A percentile compares a stretch with the other conserved stretches of the same genome.
phyloP scores from a whole-genome alignment of 2,113 vertebrate species.

The Ptilonorhynchus violaceus region DNA sequence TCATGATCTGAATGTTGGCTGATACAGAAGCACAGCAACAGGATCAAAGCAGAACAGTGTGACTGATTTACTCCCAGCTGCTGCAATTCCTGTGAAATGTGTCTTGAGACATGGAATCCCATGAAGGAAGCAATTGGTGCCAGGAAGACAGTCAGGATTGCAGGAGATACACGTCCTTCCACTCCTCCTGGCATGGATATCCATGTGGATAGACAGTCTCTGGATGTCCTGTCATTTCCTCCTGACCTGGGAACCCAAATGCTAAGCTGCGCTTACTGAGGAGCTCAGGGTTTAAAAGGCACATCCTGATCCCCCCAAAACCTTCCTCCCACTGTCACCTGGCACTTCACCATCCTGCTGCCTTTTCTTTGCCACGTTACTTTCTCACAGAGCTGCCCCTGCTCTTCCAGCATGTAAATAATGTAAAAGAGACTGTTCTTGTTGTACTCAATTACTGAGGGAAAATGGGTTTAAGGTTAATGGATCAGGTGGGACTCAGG shows the following conservation, averaged over 20 bases:
- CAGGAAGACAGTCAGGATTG: neutral
- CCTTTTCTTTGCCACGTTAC: neutral
- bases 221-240: neutral
- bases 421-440: neutral
- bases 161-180: neutral
- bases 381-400: neutral
- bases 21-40: neutral
- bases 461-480: neutral
- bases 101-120: neutral
- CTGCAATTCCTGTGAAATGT: neutral
- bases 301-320: rapidly evolving
- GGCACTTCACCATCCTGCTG: neutral
- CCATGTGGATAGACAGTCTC: neutral
- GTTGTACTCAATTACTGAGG: neutral
- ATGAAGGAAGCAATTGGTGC: neutral
- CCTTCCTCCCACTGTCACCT: neutral
- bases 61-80: neutral
- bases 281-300: neutral
- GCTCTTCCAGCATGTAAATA: neutral
- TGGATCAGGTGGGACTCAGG: neutral
- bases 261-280: neutral
- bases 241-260: neutral
- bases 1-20: neutral
- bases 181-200: neutral
- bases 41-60: neutral